phyloP scores from a whole-genome alignment of 2,888 invertebrate species.

The Hydriomena furcata region DNA sequence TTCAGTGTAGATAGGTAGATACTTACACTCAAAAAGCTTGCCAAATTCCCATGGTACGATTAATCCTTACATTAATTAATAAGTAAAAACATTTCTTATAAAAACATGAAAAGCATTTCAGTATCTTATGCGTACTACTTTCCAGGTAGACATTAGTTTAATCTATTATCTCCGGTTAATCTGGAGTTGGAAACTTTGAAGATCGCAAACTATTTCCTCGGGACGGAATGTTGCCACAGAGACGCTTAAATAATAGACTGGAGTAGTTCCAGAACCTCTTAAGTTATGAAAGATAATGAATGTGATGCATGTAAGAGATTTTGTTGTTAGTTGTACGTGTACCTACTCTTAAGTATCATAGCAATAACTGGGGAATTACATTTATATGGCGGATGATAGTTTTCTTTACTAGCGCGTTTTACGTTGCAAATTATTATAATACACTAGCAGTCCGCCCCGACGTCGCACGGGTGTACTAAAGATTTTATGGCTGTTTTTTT shows the following conservation, averaged over 20 bases:
- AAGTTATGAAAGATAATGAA: conserved; percentile 28
- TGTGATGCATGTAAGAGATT: conserved; percentile 20
- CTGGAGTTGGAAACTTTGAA: conserved; percentile 42
- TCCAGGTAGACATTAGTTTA: conserved; percentile 42
- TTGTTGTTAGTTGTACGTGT: neutral
- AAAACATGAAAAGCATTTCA: conserved; percentile 19
- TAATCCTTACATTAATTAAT: too few species aligned
- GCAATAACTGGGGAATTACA: too few species aligned
- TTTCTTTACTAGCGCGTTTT: too few species aligned
- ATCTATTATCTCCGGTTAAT: conserved; percentile 57
- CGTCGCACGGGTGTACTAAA: too few species aligned
- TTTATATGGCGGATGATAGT: too few species aligned
- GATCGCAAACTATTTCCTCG: conserved; percentile 59
- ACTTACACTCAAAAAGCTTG: too few species aligned
- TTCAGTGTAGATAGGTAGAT: too few species aligned
- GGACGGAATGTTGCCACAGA: conserved; percentile 58
- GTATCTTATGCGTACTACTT: conserved; percentile 27
- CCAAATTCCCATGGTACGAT: too few species aligned
- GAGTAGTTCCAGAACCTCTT: conserved; percentile 32
- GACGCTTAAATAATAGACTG: conserved; percentile 42
- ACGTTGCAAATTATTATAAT: too few species aligned
- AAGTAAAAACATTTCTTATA: conserved; percentile 5
- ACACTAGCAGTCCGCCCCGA: too few species aligned
- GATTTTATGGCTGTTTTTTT: too few species aligned
- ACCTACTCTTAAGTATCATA: neutral